Evolutionary conservation across 2,888 invertebrate genomes (phyloP), one percentile per base, ranked within the genome.

Genomic region (Ormyrus nitidulus): DNA sequence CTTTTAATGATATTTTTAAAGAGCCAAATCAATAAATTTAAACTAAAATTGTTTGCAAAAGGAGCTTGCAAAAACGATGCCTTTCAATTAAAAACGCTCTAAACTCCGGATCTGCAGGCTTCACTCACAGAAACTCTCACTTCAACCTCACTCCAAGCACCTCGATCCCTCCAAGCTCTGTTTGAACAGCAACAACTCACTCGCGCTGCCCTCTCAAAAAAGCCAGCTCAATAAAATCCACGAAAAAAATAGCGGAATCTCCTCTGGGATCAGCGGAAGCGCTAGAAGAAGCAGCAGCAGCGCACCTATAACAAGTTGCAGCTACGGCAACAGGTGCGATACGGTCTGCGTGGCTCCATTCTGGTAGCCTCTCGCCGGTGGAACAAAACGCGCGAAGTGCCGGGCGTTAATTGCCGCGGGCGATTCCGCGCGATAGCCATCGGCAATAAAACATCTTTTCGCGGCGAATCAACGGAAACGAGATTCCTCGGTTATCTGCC

Each of bases 241-340:
- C 0, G 34, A 4, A 34, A 34, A 34, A 34, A 34, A 34, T 2
- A 4, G 34, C 34, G 34, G 34, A 34, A 34, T 34, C 34, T 34
- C 34, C 34, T 34, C 34, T 34, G 34, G 34, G 34, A 34, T 34
- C 34, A 48, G 48, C 70, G 19, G 49, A 11, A 49, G 58, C 54
- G 34, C 34, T 34, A 34, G 34, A 34, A 34, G 34, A 34, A 4
- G 34, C 34, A 48, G 48, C 70, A 49, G 58, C 54, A 48, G 46
- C 49, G 59, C 56, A 59, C 11, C 53, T 68, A 53, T 76, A 77
- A 77, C 69, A 48, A 70, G 69, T 62, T 56, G 65, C 6, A 71
- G 83, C 83, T 82, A 83, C 83, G 83, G 84, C 81, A 84, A 85
- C 87, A 84, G 85, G 83, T 86, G 84, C 85, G 86, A 86, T 87